A percentile compares a stretch with the other conserved stretches of the same genome.
Conservation (phyloP, 2,888 invertebrate genomes). For the Heliconius cydno region DNA sequence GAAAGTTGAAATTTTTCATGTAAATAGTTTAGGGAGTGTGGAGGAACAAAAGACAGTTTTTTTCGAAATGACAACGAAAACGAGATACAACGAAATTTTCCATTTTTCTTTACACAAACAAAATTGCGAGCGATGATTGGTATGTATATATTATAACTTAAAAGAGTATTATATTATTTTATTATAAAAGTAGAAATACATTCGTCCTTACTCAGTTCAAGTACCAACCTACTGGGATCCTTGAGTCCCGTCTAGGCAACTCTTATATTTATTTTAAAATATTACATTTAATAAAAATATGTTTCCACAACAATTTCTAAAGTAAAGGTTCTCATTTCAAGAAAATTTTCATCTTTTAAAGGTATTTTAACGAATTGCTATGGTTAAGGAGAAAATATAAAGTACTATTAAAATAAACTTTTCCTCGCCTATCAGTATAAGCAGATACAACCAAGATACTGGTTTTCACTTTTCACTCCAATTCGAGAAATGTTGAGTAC, state of each 20-base stretch:
- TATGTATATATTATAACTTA: neutral
- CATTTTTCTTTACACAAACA: neutral
- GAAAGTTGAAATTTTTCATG: neutral
- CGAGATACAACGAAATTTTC: no score
- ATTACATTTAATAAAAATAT: constrained; percentile 13
- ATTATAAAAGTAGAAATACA: neutral
- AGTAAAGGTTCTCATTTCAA: neutral
- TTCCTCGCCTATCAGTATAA: no score
- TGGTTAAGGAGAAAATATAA: neutral
- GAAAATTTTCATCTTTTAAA: neutral
- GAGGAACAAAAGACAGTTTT: neutral
- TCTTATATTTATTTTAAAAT: constrained; percentile 10
- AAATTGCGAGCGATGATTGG: neutral
- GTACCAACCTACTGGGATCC: neutral
- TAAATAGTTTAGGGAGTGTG: neutral
- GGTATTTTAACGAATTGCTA: constrained; percentile 11
- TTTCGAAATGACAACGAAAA: no score
- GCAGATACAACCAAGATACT: no score
- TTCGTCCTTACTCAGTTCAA: neutral
- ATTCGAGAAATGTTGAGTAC: no score
- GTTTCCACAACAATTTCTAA: neutral
- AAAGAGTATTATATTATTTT: neutral
- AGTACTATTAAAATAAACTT: neutral
- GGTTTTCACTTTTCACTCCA: no score
- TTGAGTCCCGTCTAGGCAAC: neutral